phyloP scores from a whole-genome alignment of 2,888 invertebrate species.

The Acrobasis consociella region DNA sequence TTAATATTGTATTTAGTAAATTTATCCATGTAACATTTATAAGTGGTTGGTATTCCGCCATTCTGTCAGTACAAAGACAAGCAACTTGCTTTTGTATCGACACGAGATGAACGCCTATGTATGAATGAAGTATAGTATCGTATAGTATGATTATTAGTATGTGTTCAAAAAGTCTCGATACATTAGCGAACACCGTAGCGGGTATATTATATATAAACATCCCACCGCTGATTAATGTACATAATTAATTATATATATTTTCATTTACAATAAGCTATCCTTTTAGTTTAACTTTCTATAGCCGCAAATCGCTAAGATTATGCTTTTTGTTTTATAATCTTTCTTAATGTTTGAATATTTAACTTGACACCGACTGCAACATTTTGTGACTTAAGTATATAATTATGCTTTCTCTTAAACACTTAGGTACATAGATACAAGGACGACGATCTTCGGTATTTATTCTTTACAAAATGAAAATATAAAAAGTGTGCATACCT shows the following conservation, averaged over 20 bases:
- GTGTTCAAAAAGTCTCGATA: constrained; percentile 53
- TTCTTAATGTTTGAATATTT: constrained; percentile 5
- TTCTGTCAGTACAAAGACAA: constrained; percentile 51
- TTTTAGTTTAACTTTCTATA: constrained; percentile 1
- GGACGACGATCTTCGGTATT: constrained; percentile 4
- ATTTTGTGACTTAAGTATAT: neutral
- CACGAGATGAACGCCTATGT: constrained; percentile 37
- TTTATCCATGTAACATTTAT: neutral
- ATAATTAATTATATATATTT: constrained; percentile 50
- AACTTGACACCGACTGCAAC: constrained; percentile 2
- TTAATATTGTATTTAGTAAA: constrained; percentile 20
- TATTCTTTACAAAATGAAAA: neutral
- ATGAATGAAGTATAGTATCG: constrained; percentile 30
- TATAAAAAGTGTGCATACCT: too few relatives aligned
- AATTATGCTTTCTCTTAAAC: neutral
- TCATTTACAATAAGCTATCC: constrained; percentile 37
- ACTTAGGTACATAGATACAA: neutral
- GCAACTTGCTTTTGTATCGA: constrained; percentile 53
- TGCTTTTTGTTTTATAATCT: neutral
- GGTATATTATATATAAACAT: constrained; percentile 65
- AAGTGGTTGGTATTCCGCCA: constrained; percentile 40
- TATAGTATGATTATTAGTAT: constrained; percentile 30
- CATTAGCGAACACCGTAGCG: constrained; percentile 64
- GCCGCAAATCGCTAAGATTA: neutral
- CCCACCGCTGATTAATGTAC: constrained; percentile 74